Evolutionary conservation across 2,888 invertebrate species (phyloP).

Genomic region (Nemoura dubitans): DNA sequence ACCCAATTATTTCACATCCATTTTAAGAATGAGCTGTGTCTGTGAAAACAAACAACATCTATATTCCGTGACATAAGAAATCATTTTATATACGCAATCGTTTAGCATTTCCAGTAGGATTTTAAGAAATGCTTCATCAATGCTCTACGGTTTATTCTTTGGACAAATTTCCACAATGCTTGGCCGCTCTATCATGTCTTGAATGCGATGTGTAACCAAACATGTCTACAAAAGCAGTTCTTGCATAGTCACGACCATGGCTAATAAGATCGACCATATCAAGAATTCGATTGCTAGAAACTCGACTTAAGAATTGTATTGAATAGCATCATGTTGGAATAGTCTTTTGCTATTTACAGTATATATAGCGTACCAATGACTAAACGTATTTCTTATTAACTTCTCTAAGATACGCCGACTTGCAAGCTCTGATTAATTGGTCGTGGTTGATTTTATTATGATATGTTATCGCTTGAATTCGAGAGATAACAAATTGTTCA

Average conservation of each 20-base stretch:
- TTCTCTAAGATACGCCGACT: background rate
- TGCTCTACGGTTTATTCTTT: background rate
- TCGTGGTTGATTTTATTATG: background rate
- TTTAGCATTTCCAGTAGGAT: background rate
- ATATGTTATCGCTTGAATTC: background rate
- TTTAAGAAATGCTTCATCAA: background rate
- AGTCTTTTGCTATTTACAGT: background rate
- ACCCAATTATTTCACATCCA: too few relatives aligned
- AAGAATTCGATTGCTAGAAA: background rate
- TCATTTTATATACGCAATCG: too few relatives aligned
- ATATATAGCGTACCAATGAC: background rate
- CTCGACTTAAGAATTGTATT: background rate
- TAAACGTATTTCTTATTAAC: background rate
- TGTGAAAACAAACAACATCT: too few relatives aligned
- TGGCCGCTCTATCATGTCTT: background rate
- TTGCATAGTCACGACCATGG: background rate
- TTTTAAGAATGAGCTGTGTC: too few relatives aligned
- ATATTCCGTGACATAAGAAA: too few relatives aligned
- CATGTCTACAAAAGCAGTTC: background rate
- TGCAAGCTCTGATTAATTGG: background rate
- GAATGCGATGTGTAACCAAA: background rate
- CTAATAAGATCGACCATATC: background rate
- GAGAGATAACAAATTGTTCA: background rate
- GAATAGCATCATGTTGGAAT: background rate
- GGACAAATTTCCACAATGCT: background rate